These are phyloP conservation scores for Sinopyrophorus schimmeli DNA, from an alignment of 2,888 invertebrate genomes.

Conservation along the genomic window DNA sequence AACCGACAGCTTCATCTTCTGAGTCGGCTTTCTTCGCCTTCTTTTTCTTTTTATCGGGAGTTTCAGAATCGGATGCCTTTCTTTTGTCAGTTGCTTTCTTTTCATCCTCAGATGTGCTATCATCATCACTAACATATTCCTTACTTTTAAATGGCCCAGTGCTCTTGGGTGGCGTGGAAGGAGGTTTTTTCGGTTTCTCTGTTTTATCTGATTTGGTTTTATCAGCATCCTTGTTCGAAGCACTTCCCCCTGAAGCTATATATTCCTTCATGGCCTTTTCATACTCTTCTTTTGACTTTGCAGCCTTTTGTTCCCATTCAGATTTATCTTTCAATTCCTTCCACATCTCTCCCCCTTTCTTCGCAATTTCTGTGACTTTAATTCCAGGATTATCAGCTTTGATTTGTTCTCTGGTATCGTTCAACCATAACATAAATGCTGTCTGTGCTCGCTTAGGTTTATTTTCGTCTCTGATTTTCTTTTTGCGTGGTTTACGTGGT, in stretches of 20 bases:
- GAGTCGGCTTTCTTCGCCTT: slow-evolving; percentile 62
- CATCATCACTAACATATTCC: slow-evolving; percentile 85
- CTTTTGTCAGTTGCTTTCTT: slow-evolving; percentile 39
- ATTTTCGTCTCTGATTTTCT: slow-evolving; percentile 82
- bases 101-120: slow-evolving; percentile 64
- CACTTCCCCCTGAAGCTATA: slow-evolving; percentile 60
- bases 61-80: slow-evolving; percentile 43
- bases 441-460: slow-evolving; percentile 88
- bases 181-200: slow-evolving; percentile 34
- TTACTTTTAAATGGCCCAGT: slow-evolving; percentile 80
- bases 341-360: slow-evolving; percentile 96
- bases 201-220: slow-evolving; percentile 28
- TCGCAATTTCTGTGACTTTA: slow-evolving; percentile 87
- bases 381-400: slow-evolving; percentile 90
- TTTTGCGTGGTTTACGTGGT: slow-evolving; percentile 66
- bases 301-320: slow-evolving; percentile 88
- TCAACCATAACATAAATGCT: slow-evolving; percentile 95
- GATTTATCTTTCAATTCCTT: slow-evolving; percentile 82
- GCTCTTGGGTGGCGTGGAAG: slow-evolving; percentile 50
- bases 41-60: slow-evolving; percentile 42
- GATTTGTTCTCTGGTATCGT: slow-evolving; percentile 81
- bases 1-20: slow-evolving; percentile 58
- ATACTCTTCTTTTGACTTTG: slow-evolving; percentile 85
- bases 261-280: slow-evolving; percentile 87
- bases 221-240: slow-evolving; percentile 54